Evolutionary conservation across 2,888 invertebrate genomes (phyloP), one percentile per base, ranked within the genome.

Genomic region (Apamea crenata): DNA sequence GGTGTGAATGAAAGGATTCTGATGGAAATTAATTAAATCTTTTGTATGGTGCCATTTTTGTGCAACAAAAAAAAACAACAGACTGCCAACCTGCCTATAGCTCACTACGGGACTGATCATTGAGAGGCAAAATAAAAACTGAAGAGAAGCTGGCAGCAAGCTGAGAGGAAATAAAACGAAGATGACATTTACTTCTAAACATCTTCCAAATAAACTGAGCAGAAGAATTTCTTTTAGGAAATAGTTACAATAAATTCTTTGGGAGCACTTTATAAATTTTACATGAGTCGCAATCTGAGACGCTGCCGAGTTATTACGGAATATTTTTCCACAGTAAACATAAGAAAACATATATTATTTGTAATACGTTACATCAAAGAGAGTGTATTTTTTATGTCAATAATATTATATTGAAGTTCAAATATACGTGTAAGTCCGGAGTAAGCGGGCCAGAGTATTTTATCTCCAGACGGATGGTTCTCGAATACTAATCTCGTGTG

Each of bases 331-430:
- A 86, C 78, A 65, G 80, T 78, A 80, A 89, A 88, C 77, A 86
- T 86, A 81, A 81, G 81, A 82, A 84, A 84, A 87, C 83, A 83
- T 87, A n/a, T 59, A n/a, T 59, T 59, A 86, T 89, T 89, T 88
- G 83, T 85, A 78, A 81, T 84, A 81, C 65, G 81, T 74, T 77
- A 86, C 74, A 82, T 88, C 88, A 87, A 85, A 84, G 80, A 73
- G 73, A 83, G 81, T 83, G 66, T 87, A 83, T 89, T 84, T 88
- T 86, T 87, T 82, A 77, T 82, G 84, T 84, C 88, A 88, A 83
- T 86, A 89, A 87, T 84, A 85, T 84, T 83, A 84, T 87, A 82
- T 85, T 82, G 79, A 71, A 81, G 80, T 88, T 83, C 84, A 86
- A 87, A 88, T 87, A 85, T 73, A 71, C 71, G 70, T 59, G 56